A percentile compares a stretch with the other conserved stretches of the same genome.
These are phyloP conservation scores for Leucophenga maculata DNA, from an alignment of 2,888 invertebrate genomes.

Conservation along the genomic window DNA sequence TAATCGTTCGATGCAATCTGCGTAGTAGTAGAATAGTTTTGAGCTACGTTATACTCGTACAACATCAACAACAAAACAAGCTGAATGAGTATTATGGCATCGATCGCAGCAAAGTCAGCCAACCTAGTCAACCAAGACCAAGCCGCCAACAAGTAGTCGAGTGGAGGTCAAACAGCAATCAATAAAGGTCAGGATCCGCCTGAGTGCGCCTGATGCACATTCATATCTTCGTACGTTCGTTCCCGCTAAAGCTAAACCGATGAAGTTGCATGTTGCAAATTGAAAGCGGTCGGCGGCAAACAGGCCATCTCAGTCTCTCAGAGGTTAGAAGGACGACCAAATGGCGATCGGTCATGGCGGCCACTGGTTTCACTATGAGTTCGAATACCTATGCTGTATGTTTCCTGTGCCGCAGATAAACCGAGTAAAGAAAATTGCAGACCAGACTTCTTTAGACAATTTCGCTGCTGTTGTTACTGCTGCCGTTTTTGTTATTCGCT, in stretches of 20 bases:
- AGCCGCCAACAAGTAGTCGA: constrained; percentile 42
- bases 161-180: constrained; percentile 70
- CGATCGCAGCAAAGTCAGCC: constrained; percentile 1
- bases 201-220: constrained; percentile 3
- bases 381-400: constrained; percentile 30
- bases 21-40: constrained; percentile 59
- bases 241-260: constrained; percentile 47
- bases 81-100: constrained; percentile 15
- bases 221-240: not conserved
- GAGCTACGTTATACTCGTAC: constrained; percentile 37
- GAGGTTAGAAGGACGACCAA: constrained; percentile 45
- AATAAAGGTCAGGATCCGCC: constrained; percentile 62
- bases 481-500: not conserved
- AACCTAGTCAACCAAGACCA: constrained; percentile 25
- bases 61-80: constrained; percentile 37
- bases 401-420: too few relatives aligned
- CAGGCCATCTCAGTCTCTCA: not conserved
- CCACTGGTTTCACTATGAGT: constrained; percentile 29
- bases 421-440: too few relatives aligned
- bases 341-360: constrained; percentile 31
- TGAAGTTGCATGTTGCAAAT: constrained; percentile 67
- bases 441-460: too few relatives aligned
- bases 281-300: constrained; percentile 52
- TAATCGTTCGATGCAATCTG: constrained; percentile 60
- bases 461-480: not conserved